Evolutionary conservation across 1,140 invertebrate genomes (phyloP), one percentile per base, ranked within the genome.

Genomic region (Eciton burchellii): DNA sequence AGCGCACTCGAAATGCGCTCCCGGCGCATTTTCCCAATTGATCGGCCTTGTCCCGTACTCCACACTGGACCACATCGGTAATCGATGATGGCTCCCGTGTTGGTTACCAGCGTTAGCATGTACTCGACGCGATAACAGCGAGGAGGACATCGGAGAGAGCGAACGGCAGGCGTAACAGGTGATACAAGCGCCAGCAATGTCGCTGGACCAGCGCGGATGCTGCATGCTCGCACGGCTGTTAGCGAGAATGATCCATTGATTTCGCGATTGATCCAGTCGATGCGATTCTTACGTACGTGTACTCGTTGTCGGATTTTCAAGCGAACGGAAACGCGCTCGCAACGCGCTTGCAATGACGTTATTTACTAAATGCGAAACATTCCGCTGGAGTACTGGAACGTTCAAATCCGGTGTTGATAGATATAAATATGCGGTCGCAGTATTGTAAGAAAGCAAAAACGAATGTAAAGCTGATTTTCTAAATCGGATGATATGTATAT

Each of bases 81-180:
- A 88, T 88, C 87, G 72, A 88, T 88, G 74, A 11, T 57, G 81
- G 2, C 82, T 84, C 82, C 62, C 29, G 65, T 66, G 76, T 54
- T 74, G 54, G 77, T 88, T 82, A 88, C 85, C 83, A 66, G 83
- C 83, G 82, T 88, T 85, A 87, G 66, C 83, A 63, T 77, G 49
- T 81, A 59, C 29, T 84, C 66, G 72, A 82, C 79, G 72, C 84
- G 79, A 83, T 83, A 87, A 79, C 72, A 72, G 29, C 43, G 60
- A 70, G 65, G 43, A 43, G 65, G 43, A 43, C 77, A 60, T 82
- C 43, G 59, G 56, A 60, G 65, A 87, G 57, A 63, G 29, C 71
- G 59, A 63, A 60, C 71, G 85, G 87, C 86, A 73, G 62, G 72
- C 62, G 83, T 87, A 87, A 85, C 77, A 84, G 87, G 83, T 88